Evolutionary conservation across 2,113 vertebrate species (phyloP), one percentile per base, ranked within the genome.

Genomic region (Callaeas wilsoni): DNA sequence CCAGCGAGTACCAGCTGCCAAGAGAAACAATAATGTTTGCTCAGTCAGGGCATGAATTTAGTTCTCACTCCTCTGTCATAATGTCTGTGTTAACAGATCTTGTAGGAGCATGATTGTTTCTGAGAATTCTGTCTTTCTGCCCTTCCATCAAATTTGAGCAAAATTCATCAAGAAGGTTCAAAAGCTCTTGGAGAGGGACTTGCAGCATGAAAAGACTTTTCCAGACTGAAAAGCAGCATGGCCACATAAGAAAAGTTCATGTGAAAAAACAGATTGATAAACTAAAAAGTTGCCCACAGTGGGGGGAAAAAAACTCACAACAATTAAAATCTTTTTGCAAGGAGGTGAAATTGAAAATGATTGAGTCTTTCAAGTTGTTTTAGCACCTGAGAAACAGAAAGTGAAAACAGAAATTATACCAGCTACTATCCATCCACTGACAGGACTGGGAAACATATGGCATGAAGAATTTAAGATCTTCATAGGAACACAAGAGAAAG

Each of bases 11-110:
- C 25, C 26, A 80, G n/a, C 57, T 90, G 85, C 92, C 90, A 92
- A 94, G 46, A 62, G 67, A 89, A 95, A 80, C 59, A 88, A 85
- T 79, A 82, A 90, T 65, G 81, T 91, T 93, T 94, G 90, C 71
- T 92, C 78, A 62, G 41, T 73, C 50, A 53, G 62, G 53, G 18
- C 49, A 80, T 32, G 16, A 57, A 57, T 79, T 75, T 80, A 32
- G 6, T 73, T 90, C 85, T 91, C 9, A 6, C 32, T 93, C 25
- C 53, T 57, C n/a, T 83, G 7, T 37, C 2, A 0, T 37, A 49
- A n/a, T 41, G 32, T 67, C 62, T 60, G 10, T 47, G 60, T 91
- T 71, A 82, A 87, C 49, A 90, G 71, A 69, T 29, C 41, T 53
- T 76, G 44, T 76, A 85, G 84, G 62, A 89, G 60, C 13, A 11